Evolutionary conservation across 2,797 vertebrate species (phyloP).

Genomic region (Caiman crocodilus): DNA sequence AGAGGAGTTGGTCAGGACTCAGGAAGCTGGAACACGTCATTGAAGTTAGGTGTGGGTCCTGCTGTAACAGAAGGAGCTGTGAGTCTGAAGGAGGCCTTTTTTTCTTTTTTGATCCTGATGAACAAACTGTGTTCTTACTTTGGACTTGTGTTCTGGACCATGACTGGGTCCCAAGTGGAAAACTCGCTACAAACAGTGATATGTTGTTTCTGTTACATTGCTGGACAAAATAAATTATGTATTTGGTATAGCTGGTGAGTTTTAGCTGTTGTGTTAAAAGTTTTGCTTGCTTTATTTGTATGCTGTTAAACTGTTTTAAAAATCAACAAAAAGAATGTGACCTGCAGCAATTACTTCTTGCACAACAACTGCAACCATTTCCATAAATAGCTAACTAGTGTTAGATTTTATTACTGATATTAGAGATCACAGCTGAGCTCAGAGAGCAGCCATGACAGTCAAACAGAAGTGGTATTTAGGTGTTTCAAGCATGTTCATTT

Average conservation of each 20-base stretch:
- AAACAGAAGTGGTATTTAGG: conserved; percentile 5
- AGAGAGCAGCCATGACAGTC: no score
- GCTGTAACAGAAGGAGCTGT: neutral
- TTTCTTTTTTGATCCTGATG: no score
- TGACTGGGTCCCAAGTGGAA: neutral
- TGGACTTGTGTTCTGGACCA: neutral
- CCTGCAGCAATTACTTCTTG: neutral
- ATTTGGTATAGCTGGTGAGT: neutral
- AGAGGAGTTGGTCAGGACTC: neutral
- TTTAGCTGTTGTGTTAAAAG: neutral
- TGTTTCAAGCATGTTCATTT: neutral
- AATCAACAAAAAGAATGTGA: neutral
- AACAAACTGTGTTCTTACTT: no score
- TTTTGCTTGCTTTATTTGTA: conserved; percentile 31
- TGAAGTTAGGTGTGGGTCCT: neutral
- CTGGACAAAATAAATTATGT: neutral
- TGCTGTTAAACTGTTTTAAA: neutral
- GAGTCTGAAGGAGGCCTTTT: neutral
- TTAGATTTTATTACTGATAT: no score
- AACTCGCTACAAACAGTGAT: neutral
- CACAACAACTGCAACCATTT: neutral
- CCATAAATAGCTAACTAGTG: neutral
- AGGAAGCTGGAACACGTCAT: neutral
- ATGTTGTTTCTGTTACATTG: neutral
- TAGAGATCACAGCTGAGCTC: no score